Conservation (phyloP, 2,113 vertebrate genomes). For the Circaetus cinerascens region DNA sequence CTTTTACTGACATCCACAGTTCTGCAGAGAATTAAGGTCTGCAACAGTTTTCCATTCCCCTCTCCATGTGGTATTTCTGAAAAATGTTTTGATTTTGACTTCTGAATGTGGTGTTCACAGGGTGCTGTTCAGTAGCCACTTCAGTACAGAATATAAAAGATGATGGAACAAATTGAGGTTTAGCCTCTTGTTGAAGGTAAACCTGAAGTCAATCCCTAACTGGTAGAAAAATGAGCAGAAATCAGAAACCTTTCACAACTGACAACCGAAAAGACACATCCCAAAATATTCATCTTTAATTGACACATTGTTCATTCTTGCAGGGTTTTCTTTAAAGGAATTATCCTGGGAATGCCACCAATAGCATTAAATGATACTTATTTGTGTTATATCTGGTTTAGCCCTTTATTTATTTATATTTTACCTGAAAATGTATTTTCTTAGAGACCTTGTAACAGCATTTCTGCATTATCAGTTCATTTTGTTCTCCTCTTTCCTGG, state of each 20-base stretch:
- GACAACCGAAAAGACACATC: neutral
- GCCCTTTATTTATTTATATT: conserved; percentile 36
- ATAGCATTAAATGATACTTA: neutral
- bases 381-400: conserved; percentile 28
- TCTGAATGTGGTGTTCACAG: neutral
- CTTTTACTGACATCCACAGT: neutral
- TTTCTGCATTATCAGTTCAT: conserved; percentile 27
- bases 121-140: neutral
- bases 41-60: neutral
- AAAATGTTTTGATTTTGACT: neutral
- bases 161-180: neutral
- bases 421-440: conserved; percentile 41
- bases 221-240: neutral
- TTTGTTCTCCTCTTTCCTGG: conserved; percentile 14
- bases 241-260: neutral
- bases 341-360: neutral
- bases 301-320: neutral
- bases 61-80: neutral
- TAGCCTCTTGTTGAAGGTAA: neutral
- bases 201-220: neutral
- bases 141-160: neutral
- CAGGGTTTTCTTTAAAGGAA: neutral
- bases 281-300: neutral
- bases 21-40: neutral
- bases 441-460: conserved; percentile 26